phyloP scores from a whole-genome alignment of 23 tunicate species.

The Halocynthia aurantium region DNA sequence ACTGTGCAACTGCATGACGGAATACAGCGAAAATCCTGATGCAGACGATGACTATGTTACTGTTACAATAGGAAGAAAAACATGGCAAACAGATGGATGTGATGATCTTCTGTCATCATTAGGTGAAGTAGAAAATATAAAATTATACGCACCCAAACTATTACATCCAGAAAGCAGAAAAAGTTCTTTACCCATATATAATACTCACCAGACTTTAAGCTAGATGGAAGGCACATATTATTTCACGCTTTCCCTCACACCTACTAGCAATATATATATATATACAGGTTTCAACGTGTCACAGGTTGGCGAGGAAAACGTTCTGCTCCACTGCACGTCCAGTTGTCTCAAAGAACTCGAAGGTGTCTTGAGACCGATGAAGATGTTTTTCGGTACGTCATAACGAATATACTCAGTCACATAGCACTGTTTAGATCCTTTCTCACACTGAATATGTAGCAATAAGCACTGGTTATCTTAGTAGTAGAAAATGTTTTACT shows the following conservation, averaged over 20 bases:
- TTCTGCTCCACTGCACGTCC: slow-evolving; percentile 12
- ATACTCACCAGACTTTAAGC: no score
- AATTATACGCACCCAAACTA: no score
- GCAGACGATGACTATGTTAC: not conserved
- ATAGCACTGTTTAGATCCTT: no score
- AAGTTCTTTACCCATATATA: no score
- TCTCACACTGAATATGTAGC: not conserved
- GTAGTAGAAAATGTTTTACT: not conserved
- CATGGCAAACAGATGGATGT: slow-evolving; percentile 33
- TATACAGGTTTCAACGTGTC: not conserved
- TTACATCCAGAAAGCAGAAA: no score
- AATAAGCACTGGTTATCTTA: not conserved
- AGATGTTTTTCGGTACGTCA: slow-evolving; percentile 15
- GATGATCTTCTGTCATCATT: slow-evolving; percentile 6
- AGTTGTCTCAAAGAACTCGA: not conserved
- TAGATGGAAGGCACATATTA: no score
- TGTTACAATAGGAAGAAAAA: slow-evolving; percentile 4
- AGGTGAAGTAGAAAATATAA: not conserved
- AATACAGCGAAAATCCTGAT: not conserved
- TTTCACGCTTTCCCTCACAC: no score
- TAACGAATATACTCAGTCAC: no score
- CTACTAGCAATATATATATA: no score
- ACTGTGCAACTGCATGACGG: not conserved
- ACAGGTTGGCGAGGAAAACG: slow-evolving; percentile 7
- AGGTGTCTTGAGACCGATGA: not conserved